These are phyloP conservation scores for Hybognathus amarus DNA, from an alignment of 2,797 vertebrate species.

Conservation along the genomic window DNA sequence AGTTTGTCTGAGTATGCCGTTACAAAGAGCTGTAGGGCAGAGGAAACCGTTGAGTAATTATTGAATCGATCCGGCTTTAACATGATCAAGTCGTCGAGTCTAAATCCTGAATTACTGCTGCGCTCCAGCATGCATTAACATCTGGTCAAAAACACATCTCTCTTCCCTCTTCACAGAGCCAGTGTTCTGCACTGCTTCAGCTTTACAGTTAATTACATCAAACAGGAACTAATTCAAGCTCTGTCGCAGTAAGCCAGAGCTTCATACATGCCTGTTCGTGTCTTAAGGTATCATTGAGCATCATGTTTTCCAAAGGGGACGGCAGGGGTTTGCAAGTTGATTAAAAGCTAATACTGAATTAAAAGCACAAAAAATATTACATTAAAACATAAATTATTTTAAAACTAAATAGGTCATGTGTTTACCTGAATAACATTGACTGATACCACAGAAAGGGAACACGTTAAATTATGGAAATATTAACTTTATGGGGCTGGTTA, in stretches of 20 bases:
- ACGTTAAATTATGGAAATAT: neutral
- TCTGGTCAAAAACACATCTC: neutral
- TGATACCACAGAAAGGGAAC: neutral
- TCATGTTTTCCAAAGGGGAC: neutral
- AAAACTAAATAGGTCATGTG: neutral
- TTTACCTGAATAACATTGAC: neutral
- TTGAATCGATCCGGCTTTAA: neutral
- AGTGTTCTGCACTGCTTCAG: neutral
- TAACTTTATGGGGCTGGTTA: neutral
- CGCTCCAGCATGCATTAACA: neutral
- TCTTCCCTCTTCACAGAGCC: neutral
- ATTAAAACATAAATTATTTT: neutral
- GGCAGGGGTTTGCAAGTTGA: neutral
- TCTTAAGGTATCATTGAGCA: neutral
- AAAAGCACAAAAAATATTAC: neutral
- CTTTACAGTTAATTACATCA: neutral
- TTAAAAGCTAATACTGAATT: neutral
- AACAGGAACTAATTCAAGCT: neutral
- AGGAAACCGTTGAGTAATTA: neutral
- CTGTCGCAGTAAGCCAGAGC: neutral
- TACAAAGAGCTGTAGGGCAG: neutral
- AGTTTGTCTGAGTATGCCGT: neutral
- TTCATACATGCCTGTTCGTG: too few species aligned
- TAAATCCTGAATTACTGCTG: conserved; percentile 7
- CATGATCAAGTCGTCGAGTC: neutral